Evolutionary conservation across 2,113 vertebrate genomes (phyloP), one percentile per base, ranked within the genome.

Genomic region (Tonatia bakeri): DNA sequence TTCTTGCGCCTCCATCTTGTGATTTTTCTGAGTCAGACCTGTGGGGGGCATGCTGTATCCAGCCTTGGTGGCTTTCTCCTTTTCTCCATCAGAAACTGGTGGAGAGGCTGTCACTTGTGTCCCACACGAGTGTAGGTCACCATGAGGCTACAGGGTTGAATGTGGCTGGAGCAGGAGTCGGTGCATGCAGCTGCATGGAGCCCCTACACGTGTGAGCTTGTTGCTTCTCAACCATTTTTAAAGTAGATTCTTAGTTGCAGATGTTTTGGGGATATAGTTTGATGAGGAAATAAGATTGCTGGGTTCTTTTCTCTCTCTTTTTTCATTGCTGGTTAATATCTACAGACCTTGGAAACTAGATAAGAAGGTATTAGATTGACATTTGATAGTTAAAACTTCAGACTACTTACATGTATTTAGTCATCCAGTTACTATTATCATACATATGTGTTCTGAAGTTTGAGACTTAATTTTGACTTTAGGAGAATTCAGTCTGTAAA

Each of bases 271-370:
- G 40, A 14, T 95, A 22, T 50, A 75, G 40, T 61, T 81, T 61
- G 40, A 40, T 84, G 72, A 69, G 33, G 61, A 81, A 81, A 82
- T 11, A 92, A 90, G 20, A 79, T 88, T 88, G 45, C 59, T 96
- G 19, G 12, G 12, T 15, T 72, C 11, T 40, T 26, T 8, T 38
- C 14, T 43, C 43, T 75, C 13, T 59, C 31, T 67, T 75, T 81
- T 91, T 84, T 40, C 24, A 76, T 86, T 94, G 65, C 33, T 95
- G 16, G 15, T 75, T 94, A 83, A 54, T 73, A 36, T 54, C 31
- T 26, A 67, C 47, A 82, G 65, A 77, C 50, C 43, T 90, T 96
- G 81, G 85, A 94, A 97, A 77, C 33, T 83, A 90, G 86, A 50
- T 81, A 61, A 95, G 40, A 28, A 86, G 36, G 19, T 89, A 52